Evolutionary conservation across 2,888 invertebrate species (phyloP).

Genomic region (Chymomyza procnemis): DNA sequence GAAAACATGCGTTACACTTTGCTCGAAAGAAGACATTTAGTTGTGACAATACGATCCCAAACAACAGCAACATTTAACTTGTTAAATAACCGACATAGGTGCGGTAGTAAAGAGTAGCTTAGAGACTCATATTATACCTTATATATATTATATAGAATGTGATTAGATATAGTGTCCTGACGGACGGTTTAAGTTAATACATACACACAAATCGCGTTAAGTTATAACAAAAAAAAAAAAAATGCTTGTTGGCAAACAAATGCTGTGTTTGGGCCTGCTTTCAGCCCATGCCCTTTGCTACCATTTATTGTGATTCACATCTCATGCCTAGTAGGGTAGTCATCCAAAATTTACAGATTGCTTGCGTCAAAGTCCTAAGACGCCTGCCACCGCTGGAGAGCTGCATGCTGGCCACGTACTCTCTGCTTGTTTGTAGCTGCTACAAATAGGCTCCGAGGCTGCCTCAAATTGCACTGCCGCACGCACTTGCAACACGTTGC

Average conservation of each 20-base stretch:
- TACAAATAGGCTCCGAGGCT: background rate
- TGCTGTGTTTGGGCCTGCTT: background rate
- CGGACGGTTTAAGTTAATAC: background rate
- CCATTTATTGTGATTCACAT: constrained; percentile 31
- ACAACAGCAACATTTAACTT: constrained; percentile 70
- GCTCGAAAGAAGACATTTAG: constrained; percentile 10
- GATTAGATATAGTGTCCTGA: constrained; percentile 2
- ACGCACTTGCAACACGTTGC: background rate
- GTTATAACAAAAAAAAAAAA: background rate
- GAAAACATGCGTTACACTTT: constrained; percentile 4
- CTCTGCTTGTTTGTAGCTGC: background rate
- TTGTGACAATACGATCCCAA: constrained; percentile 68
- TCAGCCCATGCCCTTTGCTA: constrained; percentile 21
- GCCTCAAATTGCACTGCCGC: constrained; percentile 1
- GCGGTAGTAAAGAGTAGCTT: constrained; percentile 27
- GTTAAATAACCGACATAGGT: constrained; percentile 24
- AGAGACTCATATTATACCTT: no score
- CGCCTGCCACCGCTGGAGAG: background rate
- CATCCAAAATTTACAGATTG: constrained; percentile 2
- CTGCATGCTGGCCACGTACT: background rate
- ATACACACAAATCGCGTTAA: constrained; percentile 2
- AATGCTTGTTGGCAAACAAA: constrained; percentile 6
- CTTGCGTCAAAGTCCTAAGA: background rate
- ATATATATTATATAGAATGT: constrained; percentile 8
- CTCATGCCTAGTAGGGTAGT: constrained; percentile 46